phyloP scores from a whole-genome alignment of 1,140 invertebrate genomes.

The Hypsibius dujardini region DNA sequence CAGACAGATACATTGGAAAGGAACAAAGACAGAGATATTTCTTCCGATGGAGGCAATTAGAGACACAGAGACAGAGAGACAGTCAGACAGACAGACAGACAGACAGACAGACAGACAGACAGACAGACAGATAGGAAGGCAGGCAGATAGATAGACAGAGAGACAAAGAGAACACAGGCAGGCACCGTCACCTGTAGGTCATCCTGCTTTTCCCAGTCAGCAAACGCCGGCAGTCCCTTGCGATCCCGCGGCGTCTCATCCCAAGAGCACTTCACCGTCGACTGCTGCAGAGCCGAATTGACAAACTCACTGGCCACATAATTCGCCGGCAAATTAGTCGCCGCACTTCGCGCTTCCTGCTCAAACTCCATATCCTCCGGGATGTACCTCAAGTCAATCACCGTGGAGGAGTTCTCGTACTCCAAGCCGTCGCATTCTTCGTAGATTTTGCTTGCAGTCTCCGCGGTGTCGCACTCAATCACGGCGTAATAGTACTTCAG shows the following conservation, averaged over 20 bases:
- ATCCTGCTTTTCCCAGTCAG: constrained; percentile 33
- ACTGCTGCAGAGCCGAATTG: constrained; percentile 49
- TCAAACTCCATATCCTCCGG: constrained; percentile 82
- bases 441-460: constrained; percentile 74
- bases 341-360: constrained; percentile 25
- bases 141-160: too few relatives aligned
- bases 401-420: constrained; percentile 75
- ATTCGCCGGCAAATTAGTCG: not conserved
- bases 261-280: constrained; percentile 83
- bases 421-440: constrained; percentile 88
- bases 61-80: too few relatives aligned
- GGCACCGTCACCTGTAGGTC: constrained; percentile 35
- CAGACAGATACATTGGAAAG: too few relatives aligned
- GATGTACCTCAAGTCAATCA: constrained; percentile 78
- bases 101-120: too few relatives aligned
- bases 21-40: too few relatives aligned
- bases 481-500: constrained; percentile 91
- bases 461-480: constrained; percentile 58
- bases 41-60: too few relatives aligned
- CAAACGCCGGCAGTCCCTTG: constrained; percentile 42
- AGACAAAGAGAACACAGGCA: too few relatives aligned
- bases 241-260: constrained; percentile 75
- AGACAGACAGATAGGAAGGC: too few relatives aligned
- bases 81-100: too few relatives aligned
- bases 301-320: constrained; percentile 20